phyloP scores from a whole-genome alignment of 1,140 invertebrate genomes.

The Papilio polytes region DNA sequence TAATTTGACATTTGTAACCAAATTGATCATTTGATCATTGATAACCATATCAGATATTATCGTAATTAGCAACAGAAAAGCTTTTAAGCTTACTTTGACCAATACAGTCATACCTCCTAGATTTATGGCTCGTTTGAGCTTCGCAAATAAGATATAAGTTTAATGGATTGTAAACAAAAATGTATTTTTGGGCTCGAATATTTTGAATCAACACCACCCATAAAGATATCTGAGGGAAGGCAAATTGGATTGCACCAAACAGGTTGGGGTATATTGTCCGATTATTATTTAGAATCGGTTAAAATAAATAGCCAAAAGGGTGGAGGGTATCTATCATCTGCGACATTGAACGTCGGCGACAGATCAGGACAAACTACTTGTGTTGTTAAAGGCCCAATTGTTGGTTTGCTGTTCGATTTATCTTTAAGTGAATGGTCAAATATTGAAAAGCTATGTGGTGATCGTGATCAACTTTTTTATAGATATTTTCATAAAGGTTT shows the following conservation, averaged over 20 bases:
- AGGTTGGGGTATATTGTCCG: constrained; percentile 69
- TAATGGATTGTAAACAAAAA: constrained; percentile 43
- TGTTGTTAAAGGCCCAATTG: constrained; percentile 61
- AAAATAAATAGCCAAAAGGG: constrained; percentile 63
- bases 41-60: background rate
- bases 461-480: constrained; percentile 70
- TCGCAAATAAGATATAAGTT: constrained; percentile 1
- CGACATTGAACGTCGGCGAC: constrained; percentile 67
- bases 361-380: constrained; percentile 67
- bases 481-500: constrained; percentile 74
- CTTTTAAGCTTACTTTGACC: background rate
- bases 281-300: constrained; percentile 76
- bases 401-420: constrained; percentile 70
- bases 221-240: constrained; percentile 66
- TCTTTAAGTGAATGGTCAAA: constrained; percentile 65
- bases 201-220: constrained; percentile 57
- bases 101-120: background rate
- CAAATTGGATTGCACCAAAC: constrained; percentile 57
- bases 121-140: background rate
- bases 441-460: constrained; percentile 66
- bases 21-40: background rate
- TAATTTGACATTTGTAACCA: background rate
- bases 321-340: constrained; percentile 55
- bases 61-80: background rate
- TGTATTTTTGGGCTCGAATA: constrained; percentile 37